Conservation (phyloP, 2,888 invertebrate genomes). For the Acrobasis suavella region DNA sequence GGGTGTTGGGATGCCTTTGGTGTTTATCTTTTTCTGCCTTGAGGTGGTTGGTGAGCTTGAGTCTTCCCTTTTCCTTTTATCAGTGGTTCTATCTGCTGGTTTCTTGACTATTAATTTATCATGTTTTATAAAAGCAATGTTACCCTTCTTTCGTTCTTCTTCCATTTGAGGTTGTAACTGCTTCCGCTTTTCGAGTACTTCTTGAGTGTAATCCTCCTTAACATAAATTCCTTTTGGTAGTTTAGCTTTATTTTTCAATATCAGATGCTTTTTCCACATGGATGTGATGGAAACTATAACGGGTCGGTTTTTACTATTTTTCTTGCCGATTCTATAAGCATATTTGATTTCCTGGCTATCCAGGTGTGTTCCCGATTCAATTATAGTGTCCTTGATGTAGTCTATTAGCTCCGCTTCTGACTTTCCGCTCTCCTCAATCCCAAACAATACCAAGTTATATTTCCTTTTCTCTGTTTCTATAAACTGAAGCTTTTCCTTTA, state of each 20-base stretch:
- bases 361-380: conserved; percentile 17
- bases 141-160: neutral
- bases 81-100: neutral
- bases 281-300: neutral
- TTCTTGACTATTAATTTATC: neutral
- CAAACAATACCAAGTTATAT: conserved; percentile 20
- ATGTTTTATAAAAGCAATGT: neutral
- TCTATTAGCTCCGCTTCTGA: conserved; percentile 8
- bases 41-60: neutral
- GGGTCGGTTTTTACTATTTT: neutral
- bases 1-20: neutral
- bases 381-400: conserved; percentile 9
- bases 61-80: neutral
- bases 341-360: conserved; percentile 17
- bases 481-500: neutral
- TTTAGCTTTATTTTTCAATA: neutral
- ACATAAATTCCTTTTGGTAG: neutral
- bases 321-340: neutral
- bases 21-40: neutral
- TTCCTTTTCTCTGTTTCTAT: conserved; percentile 16
- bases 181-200: neutral
- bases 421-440: conserved; percentile 14
- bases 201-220: neutral
- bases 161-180: neutral
- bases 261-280: neutral